A percentile compares a stretch with the other conserved stretches of the same genome.
These are phyloP conservation scores for Ploceus nigricollis DNA, from an alignment of 2,113 vertebrate species.

Conservation along the genomic window DNA sequence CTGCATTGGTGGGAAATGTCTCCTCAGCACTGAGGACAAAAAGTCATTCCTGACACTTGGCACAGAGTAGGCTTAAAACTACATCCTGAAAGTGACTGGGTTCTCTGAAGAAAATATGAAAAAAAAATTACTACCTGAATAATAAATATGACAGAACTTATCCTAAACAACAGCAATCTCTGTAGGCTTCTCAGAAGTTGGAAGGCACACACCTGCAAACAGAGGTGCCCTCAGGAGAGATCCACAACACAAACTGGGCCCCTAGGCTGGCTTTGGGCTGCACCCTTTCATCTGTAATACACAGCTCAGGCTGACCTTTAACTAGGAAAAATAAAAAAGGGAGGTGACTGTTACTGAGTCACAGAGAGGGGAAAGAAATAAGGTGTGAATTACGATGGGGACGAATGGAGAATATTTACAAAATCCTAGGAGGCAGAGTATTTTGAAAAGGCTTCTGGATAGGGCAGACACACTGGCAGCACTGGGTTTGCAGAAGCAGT, in stretches of 20 bases:
- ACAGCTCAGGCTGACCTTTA: slow-evolving; percentile 47
- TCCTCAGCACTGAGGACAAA: not conserved
- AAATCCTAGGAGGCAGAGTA: slow-evolving; percentile 20
- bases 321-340: slow-evolving; percentile 38
- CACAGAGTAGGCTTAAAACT: not conserved
- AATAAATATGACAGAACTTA: slow-evolving; percentile 10
- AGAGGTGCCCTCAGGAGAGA: slow-evolving; percentile 22
- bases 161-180: slow-evolving; percentile 32
- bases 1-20: not conserved
- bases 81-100: not conserved
- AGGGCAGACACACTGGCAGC: not conserved
- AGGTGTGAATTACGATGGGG: not conserved
- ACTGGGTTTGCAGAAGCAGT: not conserved
- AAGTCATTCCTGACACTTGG: not conserved
- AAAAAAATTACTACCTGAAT: not conserved
- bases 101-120: not conserved
- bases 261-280: slow-evolving; percentile 55
- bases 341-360: slow-evolving; percentile 28
- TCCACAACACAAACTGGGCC: slow-evolving; percentile 39
- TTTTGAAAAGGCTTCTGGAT: not conserved
- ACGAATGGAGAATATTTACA: not conserved
- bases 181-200: slow-evolving; percentile 21
- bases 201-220: slow-evolving; percentile 13
- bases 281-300: slow-evolving; percentile 35
- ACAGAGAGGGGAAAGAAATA: not conserved